Percentiles rank a stretch among this genome's conserved stretches.
phyloP scores from a whole-genome alignment of 2,797 vertebrate genomes.

The Pseudomugil gertrudae region DNA sequence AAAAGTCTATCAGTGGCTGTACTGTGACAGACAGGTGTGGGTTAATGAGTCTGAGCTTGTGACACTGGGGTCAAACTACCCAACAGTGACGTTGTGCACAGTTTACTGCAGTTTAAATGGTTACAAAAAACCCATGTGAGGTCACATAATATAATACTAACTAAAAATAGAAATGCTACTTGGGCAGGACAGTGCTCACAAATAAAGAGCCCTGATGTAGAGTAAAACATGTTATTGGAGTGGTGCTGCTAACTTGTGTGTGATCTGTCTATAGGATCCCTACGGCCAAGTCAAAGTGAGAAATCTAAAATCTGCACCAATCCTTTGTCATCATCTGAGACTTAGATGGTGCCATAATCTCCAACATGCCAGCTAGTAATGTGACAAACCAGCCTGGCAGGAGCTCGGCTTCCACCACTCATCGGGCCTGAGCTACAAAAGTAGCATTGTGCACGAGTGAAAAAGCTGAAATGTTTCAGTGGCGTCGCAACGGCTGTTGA shows the following conservation, averaged over 20 bases:
- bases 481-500: conserved; percentile 41
- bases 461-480: conserved; percentile 52
- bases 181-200: no score
- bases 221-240: conserved; percentile 1
- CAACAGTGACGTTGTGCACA: background rate
- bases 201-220: no score
- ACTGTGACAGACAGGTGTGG: conserved; percentile 21
- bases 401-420: conserved; percentile 33
- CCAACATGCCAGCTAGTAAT: conserved; percentile 67
- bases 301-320: conserved; percentile 48
- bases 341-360: conserved; percentile 70
- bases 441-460: conserved; percentile 30
- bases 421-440: conserved; percentile 24
- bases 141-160: background rate
- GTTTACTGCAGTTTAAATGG: background rate
- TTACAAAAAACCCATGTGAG: background rate
- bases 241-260: conserved; percentile 13
- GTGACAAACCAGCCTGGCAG: conserved; percentile 73
- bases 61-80: conserved; percentile 9
- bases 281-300: conserved; percentile 18
- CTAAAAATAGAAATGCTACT: background rate
- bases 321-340: conserved; percentile 52
- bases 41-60: conserved; percentile 15
- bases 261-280: conserved; percentile 21
- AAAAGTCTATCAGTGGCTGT: conserved; percentile 28